Evolutionary conservation across 2,113 vertebrate species (phyloP), one percentile per base, ranked within the genome.

Genomic region (Lepidothrix coronata): DNA sequence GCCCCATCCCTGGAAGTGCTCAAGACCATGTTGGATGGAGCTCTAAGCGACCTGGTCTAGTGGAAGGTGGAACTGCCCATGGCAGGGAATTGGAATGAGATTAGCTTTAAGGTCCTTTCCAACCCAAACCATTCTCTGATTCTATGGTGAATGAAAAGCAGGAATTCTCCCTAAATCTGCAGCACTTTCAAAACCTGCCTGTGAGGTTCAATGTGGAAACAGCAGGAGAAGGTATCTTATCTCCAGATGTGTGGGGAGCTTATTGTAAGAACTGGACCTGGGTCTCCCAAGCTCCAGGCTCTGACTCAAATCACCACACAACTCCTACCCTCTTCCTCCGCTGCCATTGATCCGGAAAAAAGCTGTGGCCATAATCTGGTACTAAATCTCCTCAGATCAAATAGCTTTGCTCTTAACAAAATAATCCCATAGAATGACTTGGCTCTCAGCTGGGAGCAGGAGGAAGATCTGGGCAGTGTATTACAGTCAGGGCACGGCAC

Each of bases 381-480:
- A 74, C 89, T 92, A 92, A 95, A 75, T 79, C 82, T 70, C 88
- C 91, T 92, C 82, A 91, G 82, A 97, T 94, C 31, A 81, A 91
- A 92, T 52, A 91, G 52, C 33, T 78, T 59, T 74, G 70, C 44
- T 74, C 80, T 81, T 86, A 89, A 89, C 85, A 95, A 73, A 89
- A 78, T 37, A 89, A 89, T 89, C 86, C 37, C 46, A 80, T 75
- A 85, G 88, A 88, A 59, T 51, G 63, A 24, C 48, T 90, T 80
- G 76, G 65, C 68, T 92, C 23, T 70, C 88, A 95, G 82, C 37
- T 80, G 75, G 63, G 73, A 96, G 91, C 80, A 48, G 86, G 68
- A 89, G 78, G 95, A 95, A 97, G 83, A 75, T 96, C 95, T 96
- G 92, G 86, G 94, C 63, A 81, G 46, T 61, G 61, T 90, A 37